A percentile compares a stretch with the other conserved stretches of the same genome.
These are phyloP conservation scores for Ciona savignyi DNA, from an alignment of 23 tunicate genomes.

Conservation along the genomic window DNA sequence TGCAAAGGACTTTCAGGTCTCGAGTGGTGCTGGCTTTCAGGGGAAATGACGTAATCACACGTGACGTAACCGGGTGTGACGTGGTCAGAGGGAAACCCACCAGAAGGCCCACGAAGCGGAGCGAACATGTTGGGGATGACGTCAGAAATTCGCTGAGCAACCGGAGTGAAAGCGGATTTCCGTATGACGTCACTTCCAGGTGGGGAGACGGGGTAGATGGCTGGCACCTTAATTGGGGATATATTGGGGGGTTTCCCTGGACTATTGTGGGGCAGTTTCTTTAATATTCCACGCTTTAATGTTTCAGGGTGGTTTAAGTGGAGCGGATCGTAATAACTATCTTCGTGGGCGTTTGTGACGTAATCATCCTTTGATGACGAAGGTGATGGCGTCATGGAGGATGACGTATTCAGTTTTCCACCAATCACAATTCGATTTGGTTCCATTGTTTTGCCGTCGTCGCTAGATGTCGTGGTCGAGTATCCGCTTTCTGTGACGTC, in stretches of 20 bases:
- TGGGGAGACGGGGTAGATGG: conserved; percentile 18
- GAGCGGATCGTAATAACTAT: conserved; percentile 66
- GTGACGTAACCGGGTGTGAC: background rate
- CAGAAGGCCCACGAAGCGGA: conserved; percentile 36
- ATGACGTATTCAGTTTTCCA: background rate
- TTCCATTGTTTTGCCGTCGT: conserved; percentile 32
- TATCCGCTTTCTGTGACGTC: conserved; percentile 88
- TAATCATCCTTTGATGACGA: conserved; percentile 19
- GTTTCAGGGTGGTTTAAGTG: conserved; percentile 15
- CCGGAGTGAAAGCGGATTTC: conserved; percentile 75
- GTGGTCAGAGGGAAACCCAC: background rate
- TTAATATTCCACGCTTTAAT: conserved; percentile 39
- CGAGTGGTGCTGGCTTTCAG: background rate
- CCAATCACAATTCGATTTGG: background rate
- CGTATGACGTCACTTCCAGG: background rate
- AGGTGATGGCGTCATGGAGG: conserved; percentile 22
- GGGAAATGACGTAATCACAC: conserved; percentile 33
- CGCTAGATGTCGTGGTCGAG: conserved; percentile 81
- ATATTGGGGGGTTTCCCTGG: background rate
- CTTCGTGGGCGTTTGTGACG: conserved; percentile 3
- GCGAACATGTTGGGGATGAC: conserved; percentile 10
- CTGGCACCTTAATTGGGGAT: conserved; percentile 24
- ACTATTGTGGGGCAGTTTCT: conserved; percentile 23
- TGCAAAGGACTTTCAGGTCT: background rate
- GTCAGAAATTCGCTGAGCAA: conserved; percentile 30